Conservation (phyloP, 2,113 vertebrate species). For the Campylomormyrus numenius region DNA sequence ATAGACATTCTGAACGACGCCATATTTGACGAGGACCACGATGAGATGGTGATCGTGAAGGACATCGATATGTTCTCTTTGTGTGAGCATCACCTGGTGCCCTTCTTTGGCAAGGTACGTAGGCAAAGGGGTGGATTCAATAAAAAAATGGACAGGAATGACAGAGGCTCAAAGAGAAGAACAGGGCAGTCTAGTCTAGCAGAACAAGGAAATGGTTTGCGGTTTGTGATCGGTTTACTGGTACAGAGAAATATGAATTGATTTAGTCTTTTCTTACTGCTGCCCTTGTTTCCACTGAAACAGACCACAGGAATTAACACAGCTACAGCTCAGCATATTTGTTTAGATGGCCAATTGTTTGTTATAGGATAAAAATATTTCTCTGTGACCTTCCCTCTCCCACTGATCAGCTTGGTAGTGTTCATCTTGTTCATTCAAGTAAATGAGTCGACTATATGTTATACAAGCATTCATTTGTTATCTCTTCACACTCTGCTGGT, state of each 20-base stretch:
- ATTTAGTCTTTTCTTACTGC: background rate
- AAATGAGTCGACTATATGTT: background rate
- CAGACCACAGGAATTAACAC: background rate
- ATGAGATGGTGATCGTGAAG: conserved; percentile 53
- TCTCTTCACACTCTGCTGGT: background rate
- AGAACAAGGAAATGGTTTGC: background rate
- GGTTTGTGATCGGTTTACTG: background rate
- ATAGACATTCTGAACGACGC: conserved; percentile 51
- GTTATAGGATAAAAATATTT: background rate
- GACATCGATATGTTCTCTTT: conserved; percentile 54
- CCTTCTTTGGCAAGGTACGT: conserved; percentile 54
- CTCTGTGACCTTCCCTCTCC: background rate
- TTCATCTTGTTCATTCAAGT: background rate
- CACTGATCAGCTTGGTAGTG: background rate
- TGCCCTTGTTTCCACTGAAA: background rate
- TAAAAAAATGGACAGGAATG: background rate
- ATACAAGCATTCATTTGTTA: background rate
- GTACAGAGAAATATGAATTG: background rate
- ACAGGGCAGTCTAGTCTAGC: background rate
- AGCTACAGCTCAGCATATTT: background rate
- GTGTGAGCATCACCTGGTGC: conserved; percentile 53
- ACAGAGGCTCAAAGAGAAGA: background rate
- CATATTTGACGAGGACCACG: conserved; percentile 54
- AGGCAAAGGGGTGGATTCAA: background rate
- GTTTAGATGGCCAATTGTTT: background rate